These are phyloP conservation scores for Nephrotoma guestfalica DNA, from an alignment of 2,888 invertebrate genomes.

Conservation along the genomic window DNA sequence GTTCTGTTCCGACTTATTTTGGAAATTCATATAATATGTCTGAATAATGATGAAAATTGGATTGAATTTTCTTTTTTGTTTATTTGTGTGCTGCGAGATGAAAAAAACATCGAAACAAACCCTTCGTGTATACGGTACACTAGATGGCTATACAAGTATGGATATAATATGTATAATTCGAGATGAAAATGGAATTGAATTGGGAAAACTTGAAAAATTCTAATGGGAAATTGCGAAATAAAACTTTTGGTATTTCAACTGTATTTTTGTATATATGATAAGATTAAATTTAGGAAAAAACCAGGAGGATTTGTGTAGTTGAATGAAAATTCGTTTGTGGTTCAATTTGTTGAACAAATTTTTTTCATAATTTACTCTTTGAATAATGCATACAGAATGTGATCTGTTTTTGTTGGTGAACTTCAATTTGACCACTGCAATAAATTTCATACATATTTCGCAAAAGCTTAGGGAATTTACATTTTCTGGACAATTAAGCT, in stretches of 20 bases:
- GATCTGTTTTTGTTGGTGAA: not conserved
- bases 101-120: not conserved
- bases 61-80: not conserved
- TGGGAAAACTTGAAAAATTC: not conserved
- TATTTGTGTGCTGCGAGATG: not conserved
- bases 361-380: not conserved
- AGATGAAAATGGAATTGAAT: not conserved
- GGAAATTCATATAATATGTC: not conserved
- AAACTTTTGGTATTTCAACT: not conserved
- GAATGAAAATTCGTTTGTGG: not conserved
- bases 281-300: not conserved
- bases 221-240: not conserved
- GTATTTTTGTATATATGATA: not conserved
- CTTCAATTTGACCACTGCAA: not conserved
- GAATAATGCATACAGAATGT: not conserved
- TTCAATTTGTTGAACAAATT: not conserved
- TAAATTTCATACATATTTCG: too few relatives aligned
- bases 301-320: not conserved
- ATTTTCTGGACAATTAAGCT: too few relatives aligned
- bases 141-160: not conserved
- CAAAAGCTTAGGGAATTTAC: too few relatives aligned
- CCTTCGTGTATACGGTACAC: too few relatives aligned
- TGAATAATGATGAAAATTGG: not conserved
- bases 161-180: not conserved
- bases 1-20: not conserved